Base-by-base conservation (phyloP, 2,113 vertebrate species). In the Myotis lucifugus region DNA sequence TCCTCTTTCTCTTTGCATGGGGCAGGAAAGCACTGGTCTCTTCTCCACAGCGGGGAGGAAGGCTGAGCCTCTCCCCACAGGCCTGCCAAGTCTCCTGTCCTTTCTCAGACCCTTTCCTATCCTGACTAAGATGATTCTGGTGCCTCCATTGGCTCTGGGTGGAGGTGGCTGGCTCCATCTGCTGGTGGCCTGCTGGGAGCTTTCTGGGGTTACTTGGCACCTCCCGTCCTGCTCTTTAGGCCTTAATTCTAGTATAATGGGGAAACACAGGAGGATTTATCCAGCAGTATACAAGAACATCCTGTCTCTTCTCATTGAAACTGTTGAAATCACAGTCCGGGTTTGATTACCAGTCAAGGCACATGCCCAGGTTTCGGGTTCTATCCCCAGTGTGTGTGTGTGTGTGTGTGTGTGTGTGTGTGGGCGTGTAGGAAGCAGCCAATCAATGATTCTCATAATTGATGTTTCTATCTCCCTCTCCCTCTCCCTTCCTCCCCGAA, bases 161-260 rank as follows among this genome's bases (percentile, higher is more conserved):
- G 87, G 83, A 46, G 78, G 78, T 18, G 32, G 90, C 64, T 86
- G 95, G 92, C 83, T 56, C 95, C 96, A 91, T 72, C 97, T 96
- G 74, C 96, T 94, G 95, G 93, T 15, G 2, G 37, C 10, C 86
- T 14, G 8, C 37, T 91, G 85, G 46, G 87, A 92, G 73, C 52
- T 76, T 32, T 83, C 40, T 37, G 15, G 34, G 54, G 56, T 90
- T 67, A 11, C 3, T 54, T 27, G 15, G 21, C 14, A 73, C 52
- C 27, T 59, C 32, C 54, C 27, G 29, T 42, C 40, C 40, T 2
- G 18, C n/a, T 54, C 25, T 29, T n/a, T 25, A 21, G 48, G 56
- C 40, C n/a, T 61, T 46, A 70, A 17, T 82, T 90, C 27, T 8
- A 59, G 7, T 5, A 3, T 74, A 77, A 42, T 27, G 56, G 42